Conservation (phyloP, 2,113 vertebrate species). For the Burhinus oedicnemus region DNA sequence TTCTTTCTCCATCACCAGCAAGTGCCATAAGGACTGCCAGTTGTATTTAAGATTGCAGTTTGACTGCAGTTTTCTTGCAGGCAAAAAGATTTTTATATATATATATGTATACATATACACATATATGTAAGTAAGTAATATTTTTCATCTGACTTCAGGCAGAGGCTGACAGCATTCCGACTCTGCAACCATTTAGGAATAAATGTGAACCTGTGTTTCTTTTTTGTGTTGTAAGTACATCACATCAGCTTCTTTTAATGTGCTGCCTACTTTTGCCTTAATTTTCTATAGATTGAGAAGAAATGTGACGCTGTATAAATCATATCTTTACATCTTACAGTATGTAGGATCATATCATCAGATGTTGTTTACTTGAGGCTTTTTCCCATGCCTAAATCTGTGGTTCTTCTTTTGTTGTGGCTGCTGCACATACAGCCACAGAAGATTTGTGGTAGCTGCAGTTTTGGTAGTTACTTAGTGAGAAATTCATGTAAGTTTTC, state of each 20-base stretch:
- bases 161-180: conserved; percentile 65
- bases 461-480: neutral
- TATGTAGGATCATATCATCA: neutral
- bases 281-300: neutral
- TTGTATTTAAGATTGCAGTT: neutral
- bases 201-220: conserved; percentile 80
- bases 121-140: neutral
- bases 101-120: neutral
- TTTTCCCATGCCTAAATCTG: neutral
- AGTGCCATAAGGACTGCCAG: neutral
- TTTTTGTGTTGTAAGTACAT: conserved; percentile 76
- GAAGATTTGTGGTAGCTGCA: neutral
- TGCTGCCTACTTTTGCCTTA: neutral
- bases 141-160: conserved; percentile 63
- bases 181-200: conserved; percentile 68
- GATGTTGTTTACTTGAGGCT: neutral
- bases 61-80: neutral
- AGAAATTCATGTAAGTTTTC: neutral
- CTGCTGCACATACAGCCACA: neutral
- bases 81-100: neutral
- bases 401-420: neutral
- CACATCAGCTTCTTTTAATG: neutral
- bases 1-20: neutral
- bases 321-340: neutral
- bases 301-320: neutral